Evolutionary conservation across 1,140 invertebrate genomes (phyloP).

Genomic region (Caenorhabditis tropicalis): DNA sequence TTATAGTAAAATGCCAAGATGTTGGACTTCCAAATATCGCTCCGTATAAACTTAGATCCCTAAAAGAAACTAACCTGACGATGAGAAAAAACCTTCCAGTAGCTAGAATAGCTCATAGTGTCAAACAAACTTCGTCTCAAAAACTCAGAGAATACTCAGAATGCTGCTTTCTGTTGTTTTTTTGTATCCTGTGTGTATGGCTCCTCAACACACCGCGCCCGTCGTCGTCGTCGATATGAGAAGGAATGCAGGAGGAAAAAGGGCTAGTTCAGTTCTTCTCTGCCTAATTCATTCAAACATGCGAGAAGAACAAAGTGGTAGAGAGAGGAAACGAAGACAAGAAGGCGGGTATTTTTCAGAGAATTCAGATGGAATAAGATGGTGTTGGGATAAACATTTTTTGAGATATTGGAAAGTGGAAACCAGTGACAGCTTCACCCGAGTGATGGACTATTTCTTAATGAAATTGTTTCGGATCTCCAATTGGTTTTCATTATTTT

Average conservation of each 20-base stretch:
- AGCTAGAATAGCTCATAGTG: too few species aligned
- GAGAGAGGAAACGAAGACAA: neutral
- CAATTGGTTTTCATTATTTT: too few species aligned
- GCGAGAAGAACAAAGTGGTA: neutral
- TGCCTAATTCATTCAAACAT: conserved; percentile 38
- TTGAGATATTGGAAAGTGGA: neutral
- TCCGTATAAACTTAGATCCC: too few species aligned
- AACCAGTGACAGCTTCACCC: neutral
- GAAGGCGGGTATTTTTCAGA: neutral
- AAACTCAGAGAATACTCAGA: too few species aligned
- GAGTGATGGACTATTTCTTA: neutral
- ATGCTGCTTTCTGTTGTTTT: neutral
- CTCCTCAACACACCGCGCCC: too few species aligned
- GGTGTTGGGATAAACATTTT: neutral
- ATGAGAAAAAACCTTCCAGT: neutral
- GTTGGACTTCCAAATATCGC: too few species aligned
- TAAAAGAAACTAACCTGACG: neutral
- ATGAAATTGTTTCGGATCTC: too few species aligned
- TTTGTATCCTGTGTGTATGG: neutral
- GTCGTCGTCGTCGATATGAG: too few species aligned
- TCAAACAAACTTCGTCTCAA: too few species aligned
- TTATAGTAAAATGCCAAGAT: too few species aligned
- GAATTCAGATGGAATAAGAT: neutral
- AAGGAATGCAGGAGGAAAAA: neutral
- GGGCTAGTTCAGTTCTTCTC: neutral